A percentile compares a stretch with the other conserved stretches of the same genome.
Evolutionary conservation across 1,140 invertebrate genomes (phyloP).

Genomic region (Oryzaephilus surinamensis): DNA sequence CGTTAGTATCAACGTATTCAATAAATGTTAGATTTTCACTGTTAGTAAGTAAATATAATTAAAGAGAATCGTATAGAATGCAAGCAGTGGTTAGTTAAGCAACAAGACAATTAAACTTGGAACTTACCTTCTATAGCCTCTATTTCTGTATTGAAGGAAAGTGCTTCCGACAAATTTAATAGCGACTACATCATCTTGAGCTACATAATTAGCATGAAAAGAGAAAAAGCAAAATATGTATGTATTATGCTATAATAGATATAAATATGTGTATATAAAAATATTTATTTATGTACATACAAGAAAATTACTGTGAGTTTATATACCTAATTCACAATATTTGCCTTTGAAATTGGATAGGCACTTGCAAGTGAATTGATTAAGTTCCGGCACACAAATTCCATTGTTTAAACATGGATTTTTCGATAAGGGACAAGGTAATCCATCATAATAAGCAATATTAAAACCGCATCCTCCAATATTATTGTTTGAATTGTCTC

Average conservation of each 20-base stretch:
- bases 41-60: constrained; percentile 11
- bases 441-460: constrained; percentile 50
- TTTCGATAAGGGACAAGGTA: constrained; percentile 52
- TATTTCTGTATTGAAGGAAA: constrained; percentile 31
- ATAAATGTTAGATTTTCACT: constrained; percentile 19
- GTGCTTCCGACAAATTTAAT: constrained; percentile 33
- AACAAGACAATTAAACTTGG: too few relatives aligned
- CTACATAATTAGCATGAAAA: too few relatives aligned
- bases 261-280: constrained; percentile 3
- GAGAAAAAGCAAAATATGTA: too few relatives aligned
- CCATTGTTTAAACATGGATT: constrained; percentile 67
- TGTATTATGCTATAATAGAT: too few relatives aligned
- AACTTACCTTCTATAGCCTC: constrained; percentile 31
- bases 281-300: constrained; percentile 6
- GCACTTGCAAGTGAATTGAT: constrained; percentile 62
- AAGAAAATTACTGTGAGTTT: constrained; percentile 9
- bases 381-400: constrained; percentile 61
- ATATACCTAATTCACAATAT: constrained; percentile 61
- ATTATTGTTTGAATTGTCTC: constrained; percentile 22
- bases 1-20: constrained; percentile 19
- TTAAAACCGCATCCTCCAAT: constrained; percentile 25
- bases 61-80: constrained; percentile 6
- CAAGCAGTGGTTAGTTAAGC: too few relatives aligned
- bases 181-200: constrained; percentile 20
- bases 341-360: constrained; percentile 53